These are phyloP conservation scores for Gila orcuttii DNA, from an alignment of 2,113 vertebrate genomes.

Conservation along the genomic window DNA sequence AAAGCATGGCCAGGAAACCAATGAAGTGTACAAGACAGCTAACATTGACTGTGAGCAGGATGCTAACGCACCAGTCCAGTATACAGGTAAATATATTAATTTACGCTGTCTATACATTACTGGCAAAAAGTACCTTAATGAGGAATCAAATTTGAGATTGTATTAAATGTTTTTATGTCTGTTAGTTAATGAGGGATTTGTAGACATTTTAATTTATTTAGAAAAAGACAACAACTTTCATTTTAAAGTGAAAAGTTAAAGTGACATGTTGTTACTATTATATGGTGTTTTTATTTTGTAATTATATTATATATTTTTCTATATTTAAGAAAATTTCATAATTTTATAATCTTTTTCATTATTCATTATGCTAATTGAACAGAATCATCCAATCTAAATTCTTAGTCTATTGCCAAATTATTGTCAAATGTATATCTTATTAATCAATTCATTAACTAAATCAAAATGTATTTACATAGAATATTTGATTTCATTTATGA, in stretches of 20 bases:
- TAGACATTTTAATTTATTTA: neutral
- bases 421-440: no score
- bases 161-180: neutral
- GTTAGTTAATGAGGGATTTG: neutral
- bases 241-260: neutral
- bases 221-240: neutral
- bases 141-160: neutral
- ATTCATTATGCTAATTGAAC: neutral
- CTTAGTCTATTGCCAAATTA: no score
- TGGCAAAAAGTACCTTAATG: neutral
- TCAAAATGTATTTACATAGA: no score
- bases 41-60: conserved; percentile 81
- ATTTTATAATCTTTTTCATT: neutral
- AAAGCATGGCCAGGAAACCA: conserved; percentile 84
- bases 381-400: no score
- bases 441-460: no score
- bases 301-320: neutral
- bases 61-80: conserved; percentile 69
- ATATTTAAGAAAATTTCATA: neutral
- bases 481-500: no score
- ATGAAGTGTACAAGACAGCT: conserved; percentile 87
- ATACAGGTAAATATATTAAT: conserved; percentile 73
- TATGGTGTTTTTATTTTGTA: neutral
- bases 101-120: neutral
- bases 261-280: neutral